These are phyloP conservation scores for Drosophila mayaguana DNA, from an alignment of 2,888 invertebrate species.

Conservation along the genomic window DNA sequence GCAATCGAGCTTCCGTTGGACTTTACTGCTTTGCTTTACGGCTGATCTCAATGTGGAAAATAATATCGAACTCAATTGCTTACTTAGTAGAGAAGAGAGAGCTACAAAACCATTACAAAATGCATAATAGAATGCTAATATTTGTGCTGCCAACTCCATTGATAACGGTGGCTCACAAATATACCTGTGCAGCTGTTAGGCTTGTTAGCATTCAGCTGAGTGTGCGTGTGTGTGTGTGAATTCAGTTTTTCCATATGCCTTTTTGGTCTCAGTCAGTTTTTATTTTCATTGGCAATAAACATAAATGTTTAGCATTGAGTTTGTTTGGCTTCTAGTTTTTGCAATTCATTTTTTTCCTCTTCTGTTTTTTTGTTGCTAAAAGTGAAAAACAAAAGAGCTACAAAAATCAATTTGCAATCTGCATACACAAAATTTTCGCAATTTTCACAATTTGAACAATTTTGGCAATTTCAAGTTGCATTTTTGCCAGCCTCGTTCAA, in stretches of 20 bases:
- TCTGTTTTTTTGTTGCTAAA: neutral
- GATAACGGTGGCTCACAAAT: conserved; percentile 16
- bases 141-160: conserved; percentile 16
- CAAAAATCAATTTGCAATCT: conserved; percentile 54
- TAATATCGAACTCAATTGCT: conserved; percentile 4
- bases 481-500: conserved; percentile 48
- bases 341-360: neutral
- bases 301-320: conserved; percentile 55
- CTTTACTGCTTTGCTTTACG: neutral
- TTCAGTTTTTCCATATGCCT: neutral
- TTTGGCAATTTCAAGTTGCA: conserved; percentile 50
- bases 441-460: conserved; percentile 30
- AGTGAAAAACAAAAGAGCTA: conserved; percentile 11
- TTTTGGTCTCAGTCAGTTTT: conserved; percentile 25
- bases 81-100: neutral
- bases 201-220: conserved; percentile 34
- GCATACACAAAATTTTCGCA: conserved; percentile 37
- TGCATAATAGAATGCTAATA: conserved; percentile 27
- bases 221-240: neutral
- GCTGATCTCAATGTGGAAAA: neutral
- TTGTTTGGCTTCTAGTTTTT: conserved; percentile 39
- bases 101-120: conserved; percentile 14
- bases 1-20: neutral
- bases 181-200: conserved; percentile 6
- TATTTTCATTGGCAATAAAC: conserved; percentile 62